phyloP scores from a whole-genome alignment of 2,797 vertebrate genomes.

The Chelidonichthys spinosus region DNA sequence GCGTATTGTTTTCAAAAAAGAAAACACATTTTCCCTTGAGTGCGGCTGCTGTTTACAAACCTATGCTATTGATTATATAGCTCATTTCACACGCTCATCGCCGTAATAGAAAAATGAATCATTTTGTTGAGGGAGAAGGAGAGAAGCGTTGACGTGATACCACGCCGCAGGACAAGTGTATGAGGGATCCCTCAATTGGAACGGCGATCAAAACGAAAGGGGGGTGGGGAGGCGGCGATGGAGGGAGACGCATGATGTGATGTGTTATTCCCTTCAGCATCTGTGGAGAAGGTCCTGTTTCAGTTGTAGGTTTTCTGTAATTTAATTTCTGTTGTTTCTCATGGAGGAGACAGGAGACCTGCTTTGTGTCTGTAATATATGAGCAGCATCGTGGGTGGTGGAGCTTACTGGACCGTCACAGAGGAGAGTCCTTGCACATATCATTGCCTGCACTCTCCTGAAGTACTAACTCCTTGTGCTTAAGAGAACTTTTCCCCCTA shows the following conservation, averaged over 20 bases:
- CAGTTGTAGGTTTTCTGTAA: constrained; percentile 54
- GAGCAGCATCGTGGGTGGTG: constrained; percentile 14
- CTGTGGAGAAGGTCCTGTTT: constrained; percentile 48
- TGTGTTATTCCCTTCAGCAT: constrained; percentile 51
- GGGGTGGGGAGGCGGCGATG: background rate
- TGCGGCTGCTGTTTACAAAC: constrained; percentile 90
- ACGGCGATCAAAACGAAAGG: constrained; percentile 64
- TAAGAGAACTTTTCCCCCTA: constrained; percentile 31
- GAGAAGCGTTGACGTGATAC: constrained; percentile 54
- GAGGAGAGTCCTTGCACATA: constrained; percentile 11
- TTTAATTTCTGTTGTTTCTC: constrained; percentile 57
- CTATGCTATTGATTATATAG: constrained; percentile 94
- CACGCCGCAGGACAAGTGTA: constrained; percentile 66
- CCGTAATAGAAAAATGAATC: constrained; percentile 94
- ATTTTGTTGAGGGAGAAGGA: constrained; percentile 79
- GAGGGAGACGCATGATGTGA: constrained; percentile 41
- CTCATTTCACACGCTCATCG: constrained; percentile 96
- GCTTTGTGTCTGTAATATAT: constrained; percentile 30
- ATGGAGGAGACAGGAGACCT: constrained; percentile 8
- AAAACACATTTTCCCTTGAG: constrained; percentile 84
- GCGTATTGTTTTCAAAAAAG: constrained; percentile 81
- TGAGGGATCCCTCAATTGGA: constrained; percentile 74
- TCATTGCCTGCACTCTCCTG: constrained; percentile 20
- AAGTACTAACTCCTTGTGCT: constrained; percentile 25
- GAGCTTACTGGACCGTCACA: constrained; percentile 21